A percentile compares a stretch with the other conserved stretches of the same genome.
phyloP scores from a whole-genome alignment of 1,140 invertebrate species.

The Brachionus koreanus region DNA sequence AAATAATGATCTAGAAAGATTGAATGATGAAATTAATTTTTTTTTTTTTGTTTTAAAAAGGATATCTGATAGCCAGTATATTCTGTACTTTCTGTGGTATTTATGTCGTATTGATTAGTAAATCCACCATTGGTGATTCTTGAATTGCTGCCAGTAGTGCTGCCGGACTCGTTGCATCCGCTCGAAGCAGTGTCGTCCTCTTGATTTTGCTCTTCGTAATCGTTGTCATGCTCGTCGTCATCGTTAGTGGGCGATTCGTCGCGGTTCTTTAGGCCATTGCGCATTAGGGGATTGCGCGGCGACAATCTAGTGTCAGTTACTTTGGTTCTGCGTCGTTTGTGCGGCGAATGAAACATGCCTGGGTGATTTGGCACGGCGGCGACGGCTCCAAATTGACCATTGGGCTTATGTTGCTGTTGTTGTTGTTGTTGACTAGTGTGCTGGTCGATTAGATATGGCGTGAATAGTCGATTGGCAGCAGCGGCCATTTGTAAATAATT shows the following conservation, averaged over 20 bases:
- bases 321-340: slow-evolving; percentile 28
- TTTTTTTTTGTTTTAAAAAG: background rate
- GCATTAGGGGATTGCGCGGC: background rate
- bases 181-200: slow-evolving; percentile 15
- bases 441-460: slow-evolving; percentile 36
- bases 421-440: background rate
- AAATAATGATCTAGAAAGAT: too few relatives aligned
- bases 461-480: slow-evolving; percentile 34
- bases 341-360: slow-evolving; percentile 2
- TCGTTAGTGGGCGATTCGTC: background rate
- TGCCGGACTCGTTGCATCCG: slow-evolving; percentile 21
- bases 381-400: background rate
- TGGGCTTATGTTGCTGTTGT: background rate
- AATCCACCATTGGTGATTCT: background rate
- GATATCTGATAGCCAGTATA: slow-evolving; percentile 44
- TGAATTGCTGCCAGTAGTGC: slow-evolving; percentile 15
- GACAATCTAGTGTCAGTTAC: slow-evolving; percentile 33
- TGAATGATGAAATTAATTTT: background rate
- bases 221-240: background rate
- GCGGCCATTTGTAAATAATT: slow-evolving; percentile 21
- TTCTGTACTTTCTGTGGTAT: background rate
- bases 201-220: slow-evolving; percentile 18
- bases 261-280: background rate
- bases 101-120: background rate
- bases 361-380: background rate